Evolutionary conservation across 2,888 invertebrate genomes (phyloP), one percentile per base, ranked within the genome.

Genomic region (Maniola hyperantus): DNA sequence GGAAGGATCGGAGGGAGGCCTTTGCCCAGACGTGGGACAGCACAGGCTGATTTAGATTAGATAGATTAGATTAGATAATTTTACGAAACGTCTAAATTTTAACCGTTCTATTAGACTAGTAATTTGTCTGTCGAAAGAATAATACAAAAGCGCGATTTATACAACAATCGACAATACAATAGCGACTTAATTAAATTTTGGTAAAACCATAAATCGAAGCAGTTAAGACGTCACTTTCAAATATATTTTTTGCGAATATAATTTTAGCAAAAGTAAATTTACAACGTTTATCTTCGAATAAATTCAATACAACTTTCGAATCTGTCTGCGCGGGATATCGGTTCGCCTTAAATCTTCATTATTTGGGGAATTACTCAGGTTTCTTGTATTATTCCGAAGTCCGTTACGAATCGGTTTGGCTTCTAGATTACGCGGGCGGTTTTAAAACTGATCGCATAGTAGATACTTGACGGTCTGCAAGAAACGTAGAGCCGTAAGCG

Each of bases 351-450:
- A 51, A 65, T 65, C 70, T 71, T 77, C 69, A 74, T 74, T 67
- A 73, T 74, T 73, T 72, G 20, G 18, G 57, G 57, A 39, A 39
- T 74, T 75, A 46, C 46, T 44, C 58, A 26, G 33, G 44, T 77
- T 76, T 73, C 69, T 70, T 66, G 64, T 62, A 62, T 66, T 69
- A 26, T 67, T 75, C 69, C 69, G 72, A 67, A 66, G 66, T 68
- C 77, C 80, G 81, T 80, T 79, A 78, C 60, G 39, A 64, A 68
- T 61, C 39, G 46, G 36, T 80, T 78, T 75, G 77, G 79, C 82
- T 80, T 67, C 82, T 72, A 76, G 66, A 68, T 78, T 79, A 78
- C 79, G 75, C 71, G 71, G 39, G 55, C 64, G 55, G 64, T 15
- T 6, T 59, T 34, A 42, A 20, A 51, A 5, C 34, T 11, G 33